Evolutionary conservation across 1,140 invertebrate species (phyloP).

Genomic region (Drosophila mauritiana): DNA sequence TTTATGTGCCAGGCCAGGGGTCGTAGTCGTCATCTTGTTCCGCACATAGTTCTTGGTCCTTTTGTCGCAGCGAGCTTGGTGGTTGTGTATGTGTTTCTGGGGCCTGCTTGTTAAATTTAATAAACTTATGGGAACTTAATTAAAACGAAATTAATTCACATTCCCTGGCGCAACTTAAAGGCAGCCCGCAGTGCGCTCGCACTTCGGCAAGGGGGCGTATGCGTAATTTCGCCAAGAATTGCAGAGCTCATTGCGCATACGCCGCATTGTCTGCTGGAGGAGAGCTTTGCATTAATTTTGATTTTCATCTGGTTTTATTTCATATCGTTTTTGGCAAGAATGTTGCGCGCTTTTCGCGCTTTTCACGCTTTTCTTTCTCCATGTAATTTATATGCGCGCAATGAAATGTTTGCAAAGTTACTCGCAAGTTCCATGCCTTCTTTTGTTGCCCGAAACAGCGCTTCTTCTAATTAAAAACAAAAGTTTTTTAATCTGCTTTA

Average conservation of each 20-base stretch:
- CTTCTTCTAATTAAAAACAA: constrained; percentile 81
- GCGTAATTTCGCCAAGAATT: constrained; percentile 47
- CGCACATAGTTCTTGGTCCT: constrained; percentile 14
- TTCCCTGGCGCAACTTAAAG: constrained; percentile 48
- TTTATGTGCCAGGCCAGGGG: constrained; percentile 39
- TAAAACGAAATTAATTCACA: constrained; percentile 74
- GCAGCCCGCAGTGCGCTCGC: constrained; percentile 12
- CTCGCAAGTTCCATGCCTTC: constrained; percentile 45
- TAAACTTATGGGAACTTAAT: constrained; percentile 67
- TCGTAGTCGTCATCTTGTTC: constrained; percentile 24
- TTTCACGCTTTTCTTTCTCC: constrained; percentile 33
- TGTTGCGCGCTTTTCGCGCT: constrained; percentile 30
- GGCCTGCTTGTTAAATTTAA: constrained; percentile 58
- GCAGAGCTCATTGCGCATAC: constrained; percentile 62
- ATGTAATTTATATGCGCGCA: constrained; percentile 70
- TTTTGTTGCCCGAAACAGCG: constrained; percentile 64
- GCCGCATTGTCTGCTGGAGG: constrained; percentile 57
- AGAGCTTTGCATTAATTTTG: constrained; percentile 71
- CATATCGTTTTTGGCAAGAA: constrained; percentile 38
- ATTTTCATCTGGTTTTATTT: constrained; percentile 63
- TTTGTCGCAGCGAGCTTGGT: constrained; percentile 12
- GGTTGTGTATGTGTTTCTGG: constrained; percentile 30
- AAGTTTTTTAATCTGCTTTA: constrained; percentile 83
- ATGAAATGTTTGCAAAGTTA: constrained; percentile 72
- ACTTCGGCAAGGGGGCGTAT: constrained; percentile 34